Base-by-base conservation (phyloP, 2,888 invertebrate genomes). In the Gymnoscelis rufifasciata region DNA sequence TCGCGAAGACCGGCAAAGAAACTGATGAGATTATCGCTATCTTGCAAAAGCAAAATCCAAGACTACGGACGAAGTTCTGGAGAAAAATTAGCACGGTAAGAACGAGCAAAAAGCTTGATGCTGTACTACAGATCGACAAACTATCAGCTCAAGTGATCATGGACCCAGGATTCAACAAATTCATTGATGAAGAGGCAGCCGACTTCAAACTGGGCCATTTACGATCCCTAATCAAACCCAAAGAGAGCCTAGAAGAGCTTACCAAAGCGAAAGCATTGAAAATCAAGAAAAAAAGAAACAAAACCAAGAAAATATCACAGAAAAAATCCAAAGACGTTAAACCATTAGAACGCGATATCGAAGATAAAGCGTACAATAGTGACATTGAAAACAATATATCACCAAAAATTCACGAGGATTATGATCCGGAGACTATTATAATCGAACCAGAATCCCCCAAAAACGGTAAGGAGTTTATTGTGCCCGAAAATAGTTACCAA, bases 41-140 rank as follows among this genome's bases (percentile, higher is more conserved):
- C 30, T 56, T 87, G 29, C 87, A 87, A 49, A 56, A 64, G 11
- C 74, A 78, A 11, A 87, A 87, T 55, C 78, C 81, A 0, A 71
- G 84, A 43, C 47, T 87, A 8, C 66, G 87, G 0, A 84, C 84
- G 0, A 84, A 82, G 46, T 87, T 69, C 54, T 87, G 87, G 87
- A 64, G 86, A 5, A 78, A 69, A 57, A 86, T 84, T 6, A 82
- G 78, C 40, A 72, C 73, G 0, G 77, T 76, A 0, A 59, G 68
- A 2, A 64, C 71, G 0, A 70, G 71, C 8, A 64, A 56, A 4
- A 81, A 76, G 47, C 38, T 83, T 0, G 82, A 87, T 12, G 74
- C 74, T 0, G 78, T 83, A 0, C 44, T 87, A 4, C 87, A 87
- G 56, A 87, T 87, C 0, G 87, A 87, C 15, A 84, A 83, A 38